Evolutionary conservation across 2,113 vertebrate species (phyloP).

Genomic region (Bufo gargarizans): DNA sequence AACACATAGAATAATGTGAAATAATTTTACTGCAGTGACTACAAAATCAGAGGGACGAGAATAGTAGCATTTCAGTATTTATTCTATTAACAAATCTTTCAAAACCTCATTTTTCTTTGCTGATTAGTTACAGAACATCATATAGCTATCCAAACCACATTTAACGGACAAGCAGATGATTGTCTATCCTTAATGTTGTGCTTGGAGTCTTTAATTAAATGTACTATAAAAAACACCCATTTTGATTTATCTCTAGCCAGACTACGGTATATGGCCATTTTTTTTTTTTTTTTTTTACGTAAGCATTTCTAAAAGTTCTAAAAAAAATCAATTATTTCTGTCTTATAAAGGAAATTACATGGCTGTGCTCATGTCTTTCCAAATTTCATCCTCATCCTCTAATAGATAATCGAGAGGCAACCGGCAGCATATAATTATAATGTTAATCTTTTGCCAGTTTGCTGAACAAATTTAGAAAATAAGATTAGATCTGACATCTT

Average conservation of each 20-base stretch:
- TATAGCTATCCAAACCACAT: background rate
- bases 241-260: conserved; percentile 1
- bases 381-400: conserved; percentile 9
- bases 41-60: no score
- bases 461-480: conserved; percentile 10
- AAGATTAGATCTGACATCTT: background rate
- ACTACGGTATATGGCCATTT: background rate
- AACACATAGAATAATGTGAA: no score
- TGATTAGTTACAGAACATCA: background rate
- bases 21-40: no score
- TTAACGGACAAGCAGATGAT: background rate
- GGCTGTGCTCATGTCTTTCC: conserved; percentile 3
- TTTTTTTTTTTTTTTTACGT: background rate
- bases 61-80: no score
- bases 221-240: background rate
- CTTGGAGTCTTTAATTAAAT: conserved; percentile 11
- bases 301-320: background rate
- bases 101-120: background rate
- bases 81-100: background rate
- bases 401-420: conserved; percentile 22
- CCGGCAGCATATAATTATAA: conserved; percentile 36
- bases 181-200: background rate
- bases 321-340: conserved; percentile 1
- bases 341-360: conserved; percentile 28
- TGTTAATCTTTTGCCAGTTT: conserved; percentile 25